These are phyloP conservation scores for Melieria picta DNA, from an alignment of 2,888 invertebrate species.

Conservation along the genomic window DNA sequence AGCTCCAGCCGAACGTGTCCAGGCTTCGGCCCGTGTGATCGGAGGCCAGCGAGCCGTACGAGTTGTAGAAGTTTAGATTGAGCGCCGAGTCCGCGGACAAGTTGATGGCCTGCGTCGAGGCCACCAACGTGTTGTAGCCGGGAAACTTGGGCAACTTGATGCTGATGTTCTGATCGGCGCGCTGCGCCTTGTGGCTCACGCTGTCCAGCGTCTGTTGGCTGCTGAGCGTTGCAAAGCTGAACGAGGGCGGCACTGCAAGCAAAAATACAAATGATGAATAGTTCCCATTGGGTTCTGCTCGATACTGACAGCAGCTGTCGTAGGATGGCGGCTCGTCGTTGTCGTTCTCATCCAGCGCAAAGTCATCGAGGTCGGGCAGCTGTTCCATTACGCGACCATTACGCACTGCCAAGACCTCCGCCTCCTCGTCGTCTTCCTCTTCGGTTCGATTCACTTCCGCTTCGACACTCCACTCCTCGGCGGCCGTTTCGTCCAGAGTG, in stretches of 20 bases:
- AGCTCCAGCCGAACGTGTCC: constrained; percentile 55
- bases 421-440: constrained; percentile 44
- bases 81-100: constrained; percentile 53
- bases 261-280: not conserved
- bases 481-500: not conserved
- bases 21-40: constrained; percentile 56
- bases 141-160: constrained; percentile 58
- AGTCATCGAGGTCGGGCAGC: no score
- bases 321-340: constrained; percentile 60
- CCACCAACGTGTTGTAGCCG: constrained; percentile 52
- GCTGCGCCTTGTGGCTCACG: constrained; percentile 21
- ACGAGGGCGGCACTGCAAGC: constrained; percentile 56
- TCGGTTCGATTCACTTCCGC: constrained; percentile 31
- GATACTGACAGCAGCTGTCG: constrained; percentile 58
- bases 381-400: no score
- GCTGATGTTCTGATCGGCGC: constrained; percentile 36
- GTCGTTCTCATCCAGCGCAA: constrained; percentile 22
- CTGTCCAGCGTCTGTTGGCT: constrained; percentile 52
- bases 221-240: constrained; percentile 59
- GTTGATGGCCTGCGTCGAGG: constrained; percentile 49
- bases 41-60: constrained; percentile 54
- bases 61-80: constrained; percentile 52
- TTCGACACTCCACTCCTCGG: constrained; percentile 25
- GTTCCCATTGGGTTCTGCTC: not conserved
- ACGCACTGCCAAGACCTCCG: constrained; percentile 32